Evolutionary conservation across 2,113 vertebrate species (phyloP).

Genomic region (Tiliqua scincoides): DNA sequence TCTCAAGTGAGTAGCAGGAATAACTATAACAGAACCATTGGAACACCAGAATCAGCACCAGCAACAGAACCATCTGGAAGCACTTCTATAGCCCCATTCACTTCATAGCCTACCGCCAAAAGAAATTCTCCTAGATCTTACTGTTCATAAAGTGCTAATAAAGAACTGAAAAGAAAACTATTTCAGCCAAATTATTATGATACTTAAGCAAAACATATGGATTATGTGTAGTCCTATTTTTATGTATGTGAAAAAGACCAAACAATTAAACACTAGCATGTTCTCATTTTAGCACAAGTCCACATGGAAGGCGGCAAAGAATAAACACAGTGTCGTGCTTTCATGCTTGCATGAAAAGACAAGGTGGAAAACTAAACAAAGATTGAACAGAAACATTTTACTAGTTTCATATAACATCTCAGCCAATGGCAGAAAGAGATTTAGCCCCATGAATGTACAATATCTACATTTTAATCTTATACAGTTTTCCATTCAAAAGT

Average conservation of each 20-base stretch:
- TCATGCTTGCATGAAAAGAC: not conserved
- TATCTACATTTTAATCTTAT: not conserved
- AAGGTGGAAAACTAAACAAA: conserved; percentile 15
- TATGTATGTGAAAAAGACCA: not conserved
- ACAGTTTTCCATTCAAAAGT: not conserved
- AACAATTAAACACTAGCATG: not conserved
- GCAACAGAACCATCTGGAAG: too few species aligned
- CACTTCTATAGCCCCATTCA: too few species aligned
- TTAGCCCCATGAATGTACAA: not conserved
- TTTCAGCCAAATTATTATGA: too few species aligned
- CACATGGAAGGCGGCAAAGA: not conserved
- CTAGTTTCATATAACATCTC: not conserved
- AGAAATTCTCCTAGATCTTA: too few species aligned
- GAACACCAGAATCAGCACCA: too few species aligned
- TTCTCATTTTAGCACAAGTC: not conserved
- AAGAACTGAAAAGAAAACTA: too few species aligned
- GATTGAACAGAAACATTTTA: conserved; percentile 26
- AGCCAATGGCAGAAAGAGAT: conserved; percentile 9
- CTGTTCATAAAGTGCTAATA: too few species aligned
- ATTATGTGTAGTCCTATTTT: not conserved
- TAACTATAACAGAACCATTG: too few species aligned
- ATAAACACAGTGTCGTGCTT: not conserved
- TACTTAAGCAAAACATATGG: too few species aligned
- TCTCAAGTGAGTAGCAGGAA: too few species aligned
- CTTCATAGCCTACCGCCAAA: too few species aligned